Base-by-base conservation (phyloP, 2,888 invertebrate genomes). In the Synergus japonicus region DNA sequence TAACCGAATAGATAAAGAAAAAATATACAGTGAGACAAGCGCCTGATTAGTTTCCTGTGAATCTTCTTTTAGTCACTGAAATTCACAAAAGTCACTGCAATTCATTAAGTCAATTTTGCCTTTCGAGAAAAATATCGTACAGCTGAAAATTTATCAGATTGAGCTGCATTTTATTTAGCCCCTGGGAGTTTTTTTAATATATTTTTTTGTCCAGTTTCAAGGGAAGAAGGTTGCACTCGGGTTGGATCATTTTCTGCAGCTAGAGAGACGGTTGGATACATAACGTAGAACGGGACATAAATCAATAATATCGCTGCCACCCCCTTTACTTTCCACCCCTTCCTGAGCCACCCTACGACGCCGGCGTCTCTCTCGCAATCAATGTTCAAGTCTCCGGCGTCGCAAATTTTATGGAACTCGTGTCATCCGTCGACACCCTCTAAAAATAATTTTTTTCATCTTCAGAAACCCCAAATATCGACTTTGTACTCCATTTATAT, bases 271-370 rank as follows among this genome's bases (percentile, higher is more conserved):
- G 84, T 88, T 86, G 86, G 85, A 88, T 89, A 89, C 88, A 89
- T 88, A 89, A 91, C 90, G 87, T 86, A 83, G 88, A 87, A 89
- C 92, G 93, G 92, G 92, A 93, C 94, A 93, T 94, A 94, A 94
- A 94, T 94, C 94, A 94, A 94, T 94, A 93, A 93, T 92, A 94
- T 93, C 93, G 92, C 92, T 88, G 88, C 89, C 89, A 87, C 89
- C 89, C 87, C 89, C 90, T 90, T 90, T 85, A 88, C 90, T 86
- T 89, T 88, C 87, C 88, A 87, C 85, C 85, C 85, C 85, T 84
- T 86, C 85, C 83, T 86, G 86, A 85, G 82, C 86, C 86, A 83
- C 83, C 83, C 86, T 79, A 83, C 86, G 86, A 88, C 86, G 86
- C 86, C 84, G 86, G 86, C 86, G 87, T 90, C 90, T 89, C 90